Evolutionary conservation across 2,888 invertebrate species (phyloP).

Genomic region (Meliscaeva auricollis): DNA sequence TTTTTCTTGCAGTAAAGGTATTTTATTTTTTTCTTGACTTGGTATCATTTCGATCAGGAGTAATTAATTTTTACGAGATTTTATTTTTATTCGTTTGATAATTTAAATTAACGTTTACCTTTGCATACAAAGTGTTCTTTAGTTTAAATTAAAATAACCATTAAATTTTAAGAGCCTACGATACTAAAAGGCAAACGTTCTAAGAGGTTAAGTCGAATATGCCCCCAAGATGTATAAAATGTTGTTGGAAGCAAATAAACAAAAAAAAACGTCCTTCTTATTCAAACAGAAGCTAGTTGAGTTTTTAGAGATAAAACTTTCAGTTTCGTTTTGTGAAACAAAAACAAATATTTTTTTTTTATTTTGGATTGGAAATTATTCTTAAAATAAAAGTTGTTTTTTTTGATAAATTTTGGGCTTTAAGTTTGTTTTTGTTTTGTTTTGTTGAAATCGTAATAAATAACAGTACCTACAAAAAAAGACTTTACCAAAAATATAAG

Average conservation of each 20-base stretch:
- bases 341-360: not conserved
- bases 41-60: conserved; percentile 38
- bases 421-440: too few relatives aligned
- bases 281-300: not conserved
- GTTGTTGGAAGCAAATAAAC: not conserved
- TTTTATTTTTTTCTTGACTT: not conserved
- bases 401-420: not conserved
- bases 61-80: conserved; percentile 43
- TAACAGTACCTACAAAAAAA: too few relatives aligned
- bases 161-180: conserved; percentile 29
- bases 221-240: not conserved
- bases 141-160: conserved; percentile 23
- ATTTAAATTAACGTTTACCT: conserved; percentile 43
- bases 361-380: not conserved
- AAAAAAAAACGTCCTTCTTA: not conserved
- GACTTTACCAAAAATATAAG: too few relatives aligned
- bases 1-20: not conserved
- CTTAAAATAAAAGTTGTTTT: not conserved
- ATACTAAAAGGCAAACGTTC: not conserved
- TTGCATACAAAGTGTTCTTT: conserved; percentile 38
- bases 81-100: conserved; percentile 45
- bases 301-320: conserved; percentile 2
- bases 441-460: too few relatives aligned
- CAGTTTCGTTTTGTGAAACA: not conserved
- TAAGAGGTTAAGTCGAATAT: not conserved